Conservation (phyloP, 2,797 vertebrate genomes). For the Heliangelus exortis region DNA sequence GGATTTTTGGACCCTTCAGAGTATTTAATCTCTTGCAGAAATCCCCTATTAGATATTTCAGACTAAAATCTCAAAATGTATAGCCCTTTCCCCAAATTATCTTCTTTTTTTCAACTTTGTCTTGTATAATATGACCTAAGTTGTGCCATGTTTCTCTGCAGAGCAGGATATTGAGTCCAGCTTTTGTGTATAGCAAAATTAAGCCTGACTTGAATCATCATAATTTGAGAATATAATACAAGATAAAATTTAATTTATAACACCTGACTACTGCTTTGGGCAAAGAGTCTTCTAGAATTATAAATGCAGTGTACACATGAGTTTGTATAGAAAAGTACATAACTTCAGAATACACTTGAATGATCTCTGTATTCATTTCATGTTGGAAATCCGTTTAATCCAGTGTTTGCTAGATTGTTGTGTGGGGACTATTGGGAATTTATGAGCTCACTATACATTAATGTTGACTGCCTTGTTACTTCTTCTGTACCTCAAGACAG, state of each 20-base stretch:
- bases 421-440: neutral
- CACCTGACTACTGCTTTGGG: neutral
- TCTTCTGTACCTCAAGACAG: neutral
- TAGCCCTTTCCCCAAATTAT: fast-evolving
- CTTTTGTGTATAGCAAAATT: neutral
- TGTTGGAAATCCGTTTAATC: neutral
- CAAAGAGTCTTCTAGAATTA: neutral
- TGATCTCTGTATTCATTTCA: neutral
- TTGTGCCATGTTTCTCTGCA: neutral
- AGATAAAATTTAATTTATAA: neutral
- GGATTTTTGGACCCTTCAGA: neutral
- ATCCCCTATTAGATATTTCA: neutral
- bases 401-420: fast-evolving
- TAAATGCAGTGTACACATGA: neutral
- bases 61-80: neutral
- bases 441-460: neutral
- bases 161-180: neutral
- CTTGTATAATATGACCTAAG: neutral
- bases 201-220: neutral
- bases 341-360: neutral
- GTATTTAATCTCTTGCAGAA: neutral
- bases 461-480: neutral
- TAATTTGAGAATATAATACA: neutral
- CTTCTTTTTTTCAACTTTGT: neutral
- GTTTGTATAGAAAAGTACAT: neutral